phyloP scores from a whole-genome alignment of 2,113 vertebrate species.

The Colossoma macropomum region DNA sequence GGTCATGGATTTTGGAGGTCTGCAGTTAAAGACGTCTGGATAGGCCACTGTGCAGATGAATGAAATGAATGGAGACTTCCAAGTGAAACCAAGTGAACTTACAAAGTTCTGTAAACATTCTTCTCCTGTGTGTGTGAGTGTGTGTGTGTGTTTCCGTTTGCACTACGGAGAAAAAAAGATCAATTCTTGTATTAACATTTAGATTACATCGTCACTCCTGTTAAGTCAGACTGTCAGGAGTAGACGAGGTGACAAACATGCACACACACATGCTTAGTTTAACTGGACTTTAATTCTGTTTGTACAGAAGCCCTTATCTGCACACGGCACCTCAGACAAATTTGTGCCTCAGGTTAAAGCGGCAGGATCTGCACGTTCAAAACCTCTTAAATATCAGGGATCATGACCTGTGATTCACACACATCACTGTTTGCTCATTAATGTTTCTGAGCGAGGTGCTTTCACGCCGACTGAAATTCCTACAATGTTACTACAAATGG shows the following conservation, averaged over 20 bases:
- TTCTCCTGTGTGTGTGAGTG: background rate
- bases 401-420: no score
- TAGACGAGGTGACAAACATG: background rate
- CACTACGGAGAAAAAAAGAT: background rate
- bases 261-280: background rate
- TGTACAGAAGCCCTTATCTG: background rate
- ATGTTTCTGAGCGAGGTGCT: no score
- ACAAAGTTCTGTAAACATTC: background rate
- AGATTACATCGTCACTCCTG: conserved; percentile 15
- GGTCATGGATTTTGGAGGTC: no score
- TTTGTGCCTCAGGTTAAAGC: background rate
- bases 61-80: no score
- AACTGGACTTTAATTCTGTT: background rate
- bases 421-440: no score
- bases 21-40: no score
- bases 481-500: no score
- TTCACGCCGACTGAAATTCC: no score
- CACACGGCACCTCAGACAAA: background rate
- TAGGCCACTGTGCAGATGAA: no score
- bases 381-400: no score
- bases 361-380: background rate
- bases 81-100: background rate
- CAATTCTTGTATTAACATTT: conserved; percentile 25
- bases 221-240: background rate
- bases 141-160: background rate